These are phyloP conservation scores for Pontoporia blainvillei DNA, from an alignment of 2,113 vertebrate species.

Conservation along the genomic window DNA sequence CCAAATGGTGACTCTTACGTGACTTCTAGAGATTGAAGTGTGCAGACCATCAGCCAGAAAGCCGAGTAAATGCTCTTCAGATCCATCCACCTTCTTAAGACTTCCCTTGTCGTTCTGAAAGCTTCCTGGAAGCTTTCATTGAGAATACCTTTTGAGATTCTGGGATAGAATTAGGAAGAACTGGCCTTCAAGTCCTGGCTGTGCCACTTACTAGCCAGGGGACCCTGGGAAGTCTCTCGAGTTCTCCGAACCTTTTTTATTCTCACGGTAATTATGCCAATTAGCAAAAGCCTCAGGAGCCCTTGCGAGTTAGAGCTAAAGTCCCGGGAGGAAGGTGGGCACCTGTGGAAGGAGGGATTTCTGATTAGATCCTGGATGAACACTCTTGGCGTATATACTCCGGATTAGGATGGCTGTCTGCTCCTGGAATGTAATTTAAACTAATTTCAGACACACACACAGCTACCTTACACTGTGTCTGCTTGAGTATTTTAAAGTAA, in stretches of 20 bases:
- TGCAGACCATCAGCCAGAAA: background rate
- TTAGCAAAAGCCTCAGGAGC: background rate
- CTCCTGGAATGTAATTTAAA: background rate
- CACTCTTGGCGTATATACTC: background rate
- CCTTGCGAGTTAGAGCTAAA: background rate
- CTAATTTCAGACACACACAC: background rate
- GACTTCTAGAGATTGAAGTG: background rate
- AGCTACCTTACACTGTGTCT: background rate
- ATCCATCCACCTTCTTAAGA: background rate
- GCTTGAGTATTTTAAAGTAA: conserved; percentile 18
- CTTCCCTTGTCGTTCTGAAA: background rate
- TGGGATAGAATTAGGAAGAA: background rate
- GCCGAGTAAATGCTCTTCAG: background rate
- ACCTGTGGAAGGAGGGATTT: background rate
- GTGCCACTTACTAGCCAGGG: background rate
- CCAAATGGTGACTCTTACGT: background rate
- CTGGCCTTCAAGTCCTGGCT: background rate
- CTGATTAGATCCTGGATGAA: background rate
- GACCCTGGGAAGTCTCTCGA: background rate
- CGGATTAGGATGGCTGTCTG: background rate
- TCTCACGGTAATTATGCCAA: conserved; percentile 8
- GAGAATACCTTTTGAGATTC: background rate
- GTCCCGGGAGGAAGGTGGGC: background rate
- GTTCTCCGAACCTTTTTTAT: background rate
- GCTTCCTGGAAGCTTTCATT: background rate